A percentile compares a stretch with the other conserved stretches of the same genome.
Conservation (phyloP, 2,113 vertebrate species). For the Callocephalon fimbriatum region DNA sequence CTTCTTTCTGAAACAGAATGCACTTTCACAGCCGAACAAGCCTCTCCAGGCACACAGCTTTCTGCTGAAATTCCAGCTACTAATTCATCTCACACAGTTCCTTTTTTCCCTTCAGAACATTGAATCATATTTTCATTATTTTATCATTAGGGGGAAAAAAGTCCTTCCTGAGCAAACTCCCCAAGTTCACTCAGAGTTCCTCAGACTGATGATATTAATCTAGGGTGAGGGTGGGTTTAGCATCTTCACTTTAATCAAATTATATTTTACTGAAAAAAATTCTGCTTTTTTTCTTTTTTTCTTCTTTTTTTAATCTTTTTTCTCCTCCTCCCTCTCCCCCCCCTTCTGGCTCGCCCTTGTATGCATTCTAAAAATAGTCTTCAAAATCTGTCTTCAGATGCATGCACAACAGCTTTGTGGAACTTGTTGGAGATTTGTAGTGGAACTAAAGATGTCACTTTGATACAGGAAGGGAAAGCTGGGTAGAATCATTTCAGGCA, state of each 20-base stretch:
- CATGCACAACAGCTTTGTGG: background rate
- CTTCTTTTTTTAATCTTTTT: rapidly evolving
- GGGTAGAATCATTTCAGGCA: background rate
- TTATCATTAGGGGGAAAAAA: background rate
- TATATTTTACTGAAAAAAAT: background rate
- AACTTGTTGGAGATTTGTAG: background rate
- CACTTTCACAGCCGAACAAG: background rate
- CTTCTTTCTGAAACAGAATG: background rate
- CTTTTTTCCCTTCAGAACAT: background rate
- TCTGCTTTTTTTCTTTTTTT: background rate
- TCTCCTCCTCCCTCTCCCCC: rapidly evolving
- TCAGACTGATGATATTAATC: background rate
- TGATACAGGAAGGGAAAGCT: background rate
- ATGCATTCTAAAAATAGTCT: background rate
- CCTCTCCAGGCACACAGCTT: background rate
- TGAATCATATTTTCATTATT: background rate
- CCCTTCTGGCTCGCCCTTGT: background rate
- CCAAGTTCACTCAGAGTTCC: background rate
- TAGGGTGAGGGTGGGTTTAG: background rate
- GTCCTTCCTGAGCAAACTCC: background rate
- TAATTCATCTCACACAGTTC: background rate
- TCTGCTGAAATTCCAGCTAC: background rate
- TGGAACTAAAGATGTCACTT: background rate
- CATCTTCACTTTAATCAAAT: background rate
- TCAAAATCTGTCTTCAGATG: background rate